Evolutionary conservation across 1,140 invertebrate species (phyloP).

Genomic region (Calycopis cecrops): DNA sequence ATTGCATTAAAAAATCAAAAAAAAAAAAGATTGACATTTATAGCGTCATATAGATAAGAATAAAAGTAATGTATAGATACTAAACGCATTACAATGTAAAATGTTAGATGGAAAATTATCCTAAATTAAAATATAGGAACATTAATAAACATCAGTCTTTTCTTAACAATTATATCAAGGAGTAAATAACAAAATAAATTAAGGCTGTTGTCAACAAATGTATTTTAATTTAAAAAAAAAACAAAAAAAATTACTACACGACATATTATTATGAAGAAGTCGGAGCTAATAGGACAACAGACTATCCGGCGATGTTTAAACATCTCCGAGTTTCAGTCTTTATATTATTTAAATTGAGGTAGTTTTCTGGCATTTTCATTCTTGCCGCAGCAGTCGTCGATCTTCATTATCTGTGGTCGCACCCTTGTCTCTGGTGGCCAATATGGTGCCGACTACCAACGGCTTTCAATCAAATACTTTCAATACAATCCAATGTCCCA

Average conservation of each 20-base stretch:
- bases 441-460: too few relatives aligned
- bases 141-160: conserved; percentile 74
- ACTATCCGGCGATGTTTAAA: conserved; percentile 66
- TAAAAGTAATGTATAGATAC: conserved; percentile 58
- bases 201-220: conserved; percentile 52
- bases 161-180: conserved; percentile 65
- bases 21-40: conserved; percentile 66
- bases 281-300: conserved; percentile 59
- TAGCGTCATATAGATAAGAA: conserved; percentile 70
- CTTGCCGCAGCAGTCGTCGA: not conserved
- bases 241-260: conserved; percentile 2
- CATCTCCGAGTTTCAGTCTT: conserved; percentile 66
- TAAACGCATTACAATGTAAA: conserved; percentile 61
- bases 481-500: conserved; percentile 4
- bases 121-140: conserved; percentile 75
- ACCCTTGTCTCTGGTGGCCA: not conserved
- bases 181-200: conserved; percentile 54
- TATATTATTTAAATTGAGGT: conserved; percentile 65
- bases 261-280: conserved; percentile 6
- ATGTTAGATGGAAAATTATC: conserved; percentile 68
- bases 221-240: conserved; percentile 16
- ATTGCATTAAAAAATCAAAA: conserved; percentile 73
- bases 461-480: not conserved
- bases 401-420: not conserved
- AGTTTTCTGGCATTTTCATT: conserved; percentile 58